Base-by-base conservation (phyloP, 2,888 invertebrate species). In the Lordiphosa fenestrarum region DNA sequence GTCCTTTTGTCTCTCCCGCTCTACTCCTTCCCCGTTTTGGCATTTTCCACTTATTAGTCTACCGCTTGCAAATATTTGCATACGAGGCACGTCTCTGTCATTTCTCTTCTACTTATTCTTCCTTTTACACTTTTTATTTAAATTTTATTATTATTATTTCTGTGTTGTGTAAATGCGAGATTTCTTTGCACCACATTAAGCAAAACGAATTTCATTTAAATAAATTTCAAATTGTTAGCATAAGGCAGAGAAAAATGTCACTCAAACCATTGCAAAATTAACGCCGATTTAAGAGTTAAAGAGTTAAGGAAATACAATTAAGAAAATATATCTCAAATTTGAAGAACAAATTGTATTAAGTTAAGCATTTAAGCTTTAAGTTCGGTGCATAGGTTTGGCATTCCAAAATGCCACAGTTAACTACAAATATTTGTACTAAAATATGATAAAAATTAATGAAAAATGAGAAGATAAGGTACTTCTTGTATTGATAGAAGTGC, bases 31-130 rank as follows among this genome's bases (percentile, higher is more conserved):
- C 48, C 41, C 51, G 38, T 33, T 51, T 21, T 36, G 30, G 39
- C 49, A 40, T 19, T 62, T 50, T 65, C 66, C 58, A 72, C 70
- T 85, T 85, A 81, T 85, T 85, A 85, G 86, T 83, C 75, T 81
- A 66, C 73, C 73, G 73, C 81, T 63, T 73, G 71, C 67, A 84
- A 85, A 85, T 85, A 85, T 86, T 86, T 86, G 84, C 86, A 82
- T 86, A 86, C 83, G 73, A 76, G 67, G 75, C 86, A 86, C 86
- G 86, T 86, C 73, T 70, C 69, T 60, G 78, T 66, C 66, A 74
- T 82, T 86, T 77, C 77, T 80, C 69, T 71, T 69, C 48, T 64
- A 70, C 66, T 68, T 69, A 53, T 72, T 70, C 51, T 68, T 63
- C 40, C 40, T 37, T 50, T 41, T 58, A 64, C 44, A 66, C 52